Conservation (phyloP, 2,888 invertebrate species). For the Labia minor region DNA sequence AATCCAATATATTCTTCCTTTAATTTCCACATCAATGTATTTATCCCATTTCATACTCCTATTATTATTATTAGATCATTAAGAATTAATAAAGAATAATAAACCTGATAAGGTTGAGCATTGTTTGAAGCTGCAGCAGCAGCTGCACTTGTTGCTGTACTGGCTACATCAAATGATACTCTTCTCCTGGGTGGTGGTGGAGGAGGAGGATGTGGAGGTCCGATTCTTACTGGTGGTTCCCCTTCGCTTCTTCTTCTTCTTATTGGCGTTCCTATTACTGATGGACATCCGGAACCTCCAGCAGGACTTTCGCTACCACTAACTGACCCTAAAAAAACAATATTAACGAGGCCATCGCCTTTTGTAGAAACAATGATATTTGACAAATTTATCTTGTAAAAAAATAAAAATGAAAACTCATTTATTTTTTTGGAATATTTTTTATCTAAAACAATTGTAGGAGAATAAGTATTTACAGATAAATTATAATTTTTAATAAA, state of each 20-base stretch:
- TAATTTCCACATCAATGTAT: too few relatives aligned
- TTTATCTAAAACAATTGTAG: too few relatives aligned
- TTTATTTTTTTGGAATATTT: too few relatives aligned
- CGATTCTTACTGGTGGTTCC: conserved; percentile 38
- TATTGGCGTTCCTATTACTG: conserved; percentile 22
- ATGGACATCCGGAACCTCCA: conserved; percentile 19
- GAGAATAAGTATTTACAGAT: too few relatives aligned
- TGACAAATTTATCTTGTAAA: too few relatives aligned
- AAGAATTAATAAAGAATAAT: too few relatives aligned
- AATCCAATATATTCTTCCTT: too few relatives aligned
- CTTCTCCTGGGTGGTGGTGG: conserved; percentile 26
- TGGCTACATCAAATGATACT: conserved; percentile 30
- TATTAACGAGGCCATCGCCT: background rate
- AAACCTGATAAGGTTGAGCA: conserved; percentile 37
- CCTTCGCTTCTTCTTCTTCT: conserved; percentile 52
- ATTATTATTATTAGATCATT: too few relatives aligned
- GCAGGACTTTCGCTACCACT: conserved; percentile 26
- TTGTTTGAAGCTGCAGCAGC: conserved; percentile 33
- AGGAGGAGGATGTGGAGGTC: conserved; percentile 27
- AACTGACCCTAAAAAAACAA: conserved; percentile 30
- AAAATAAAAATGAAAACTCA: too few relatives aligned
- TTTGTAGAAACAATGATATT: background rate
- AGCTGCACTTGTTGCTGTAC: conserved; percentile 30
- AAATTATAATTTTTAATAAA: too few relatives aligned
- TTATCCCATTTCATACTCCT: too few relatives aligned